phyloP scores from a whole-genome alignment of 2,888 invertebrate genomes.

The Clostera curtula region DNA sequence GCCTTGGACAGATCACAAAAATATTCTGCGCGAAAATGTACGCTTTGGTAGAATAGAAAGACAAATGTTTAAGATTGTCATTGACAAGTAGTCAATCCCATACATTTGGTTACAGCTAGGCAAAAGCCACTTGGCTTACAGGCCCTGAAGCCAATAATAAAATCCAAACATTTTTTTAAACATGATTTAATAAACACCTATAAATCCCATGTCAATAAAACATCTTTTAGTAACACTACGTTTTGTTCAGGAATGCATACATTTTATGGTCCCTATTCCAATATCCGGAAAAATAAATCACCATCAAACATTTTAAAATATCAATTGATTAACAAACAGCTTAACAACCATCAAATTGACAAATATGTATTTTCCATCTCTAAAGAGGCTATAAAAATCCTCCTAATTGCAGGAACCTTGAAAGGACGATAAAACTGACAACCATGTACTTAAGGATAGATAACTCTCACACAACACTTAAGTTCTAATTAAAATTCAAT shows the following conservation, averaged over 20 bases:
- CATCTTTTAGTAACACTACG: slow-evolving; percentile 9
- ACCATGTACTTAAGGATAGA: too few relatives aligned
- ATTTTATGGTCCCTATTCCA: slow-evolving; percentile 16
- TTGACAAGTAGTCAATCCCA: too few relatives aligned
- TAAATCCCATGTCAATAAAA: slow-evolving; percentile 15
- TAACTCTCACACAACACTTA: too few relatives aligned
- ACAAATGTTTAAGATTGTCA: too few relatives aligned
- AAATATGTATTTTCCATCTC: too few relatives aligned
- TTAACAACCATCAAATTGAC: slow-evolving; percentile 3
- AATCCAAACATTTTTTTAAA: slow-evolving; percentile 7
- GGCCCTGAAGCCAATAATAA: slow-evolving; percentile 1
- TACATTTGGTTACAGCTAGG: not conserved
- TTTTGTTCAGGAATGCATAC: slow-evolving; percentile 17
- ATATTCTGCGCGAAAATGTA: too few relatives aligned
- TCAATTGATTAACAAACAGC: slow-evolving; percentile 11
- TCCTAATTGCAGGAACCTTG: too few relatives aligned
- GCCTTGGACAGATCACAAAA: too few relatives aligned
- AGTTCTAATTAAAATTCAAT: too few relatives aligned
- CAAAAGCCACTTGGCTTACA: not conserved
- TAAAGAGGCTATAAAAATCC: too few relatives aligned
- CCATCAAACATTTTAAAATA: slow-evolving; percentile 6
- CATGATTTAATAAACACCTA: slow-evolving; percentile 19
- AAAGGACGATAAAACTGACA: too few relatives aligned
- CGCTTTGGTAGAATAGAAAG: too few relatives aligned
- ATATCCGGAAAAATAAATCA: slow-evolving; percentile 4